Evolutionary conservation across 2,888 invertebrate species (phyloP), one percentile per base, ranked within the genome.

Genomic region (Pollenia labialis): DNA sequence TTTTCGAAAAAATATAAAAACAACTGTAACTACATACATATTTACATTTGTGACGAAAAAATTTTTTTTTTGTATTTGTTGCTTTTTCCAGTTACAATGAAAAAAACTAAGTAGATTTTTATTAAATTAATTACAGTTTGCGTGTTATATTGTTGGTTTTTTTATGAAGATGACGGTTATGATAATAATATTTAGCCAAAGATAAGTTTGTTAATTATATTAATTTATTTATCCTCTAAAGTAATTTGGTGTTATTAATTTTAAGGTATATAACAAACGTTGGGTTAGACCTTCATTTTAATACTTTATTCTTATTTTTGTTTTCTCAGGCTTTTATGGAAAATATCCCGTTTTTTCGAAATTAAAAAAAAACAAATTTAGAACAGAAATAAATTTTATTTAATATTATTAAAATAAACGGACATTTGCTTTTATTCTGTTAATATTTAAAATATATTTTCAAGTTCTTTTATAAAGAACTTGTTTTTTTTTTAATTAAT

Each of bases 281-380:
- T 79, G 84, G 66, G 66, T 79, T 79, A 79, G 60, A 74, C 72
- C 66, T 84, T 66, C 52, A 74, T 72, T 42, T 44, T 18, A 14
- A 50, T 58, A 58, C 42, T 54, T 42, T 8, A 11, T 32, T 62
- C 48, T 64, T 44, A 48, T 4, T 14, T n/a, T 77, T 44, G 23
- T 23, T 42, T 60, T 16, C 60, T 42, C 56, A 32, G 52, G 23
- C 66, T 9, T 32, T 66, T 52, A 11, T 56, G 56, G 18, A 48
- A 11, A 11, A 23, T 76, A 82, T 76, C 56, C 56, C 58, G 76
- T 76, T 69, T 32, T 42, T 77, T 62, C 46, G 46, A 46, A 56
- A 40, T 60, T 60, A 66, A 14, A 50, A 18, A 82, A 68, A 62
- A 48, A 23, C 23, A 23, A 62, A 62, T 16, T 44, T 52, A 18